phyloP scores from a whole-genome alignment of 2,113 vertebrate genomes.

The Oceanites oceanicus region DNA sequence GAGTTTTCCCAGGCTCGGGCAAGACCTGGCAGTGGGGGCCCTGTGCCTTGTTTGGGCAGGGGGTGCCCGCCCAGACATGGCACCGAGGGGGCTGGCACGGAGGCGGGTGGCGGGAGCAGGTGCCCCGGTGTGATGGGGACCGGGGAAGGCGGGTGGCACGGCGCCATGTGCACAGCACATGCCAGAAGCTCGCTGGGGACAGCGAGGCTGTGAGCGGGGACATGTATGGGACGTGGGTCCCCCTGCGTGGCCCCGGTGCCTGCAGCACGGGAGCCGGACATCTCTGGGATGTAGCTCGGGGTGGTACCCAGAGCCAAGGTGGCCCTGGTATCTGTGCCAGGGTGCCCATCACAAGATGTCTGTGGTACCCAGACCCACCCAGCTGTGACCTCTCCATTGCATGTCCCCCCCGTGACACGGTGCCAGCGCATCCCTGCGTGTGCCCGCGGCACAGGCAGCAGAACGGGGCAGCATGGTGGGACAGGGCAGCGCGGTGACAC shows the following conservation, averaged over 20 bases:
- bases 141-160: not conserved
- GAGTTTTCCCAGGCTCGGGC: accelerated
- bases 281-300: accelerated
- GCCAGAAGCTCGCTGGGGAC: not conserved
- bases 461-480: not conserved
- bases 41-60: not conserved
- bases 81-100: not conserved
- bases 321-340: accelerated
- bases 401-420: not conserved
- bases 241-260: accelerated
- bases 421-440: not conserved
- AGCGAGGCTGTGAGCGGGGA: accelerated
- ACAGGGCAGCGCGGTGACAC: not conserved
- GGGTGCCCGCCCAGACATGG: accelerated
- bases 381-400: not conserved
- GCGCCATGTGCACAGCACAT: accelerated
- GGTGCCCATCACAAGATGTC: not conserved
- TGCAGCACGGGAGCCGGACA: accelerated
- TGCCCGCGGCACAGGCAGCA: not conserved
- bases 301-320: not conserved
- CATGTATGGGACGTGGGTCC: accelerated
- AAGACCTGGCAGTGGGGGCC: not conserved
- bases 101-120: no score
- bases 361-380: not conserved
- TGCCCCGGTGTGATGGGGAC: not conserved